phyloP scores from a whole-genome alignment of 1,140 invertebrate species.

The Drosophila pseudoananassae region DNA sequence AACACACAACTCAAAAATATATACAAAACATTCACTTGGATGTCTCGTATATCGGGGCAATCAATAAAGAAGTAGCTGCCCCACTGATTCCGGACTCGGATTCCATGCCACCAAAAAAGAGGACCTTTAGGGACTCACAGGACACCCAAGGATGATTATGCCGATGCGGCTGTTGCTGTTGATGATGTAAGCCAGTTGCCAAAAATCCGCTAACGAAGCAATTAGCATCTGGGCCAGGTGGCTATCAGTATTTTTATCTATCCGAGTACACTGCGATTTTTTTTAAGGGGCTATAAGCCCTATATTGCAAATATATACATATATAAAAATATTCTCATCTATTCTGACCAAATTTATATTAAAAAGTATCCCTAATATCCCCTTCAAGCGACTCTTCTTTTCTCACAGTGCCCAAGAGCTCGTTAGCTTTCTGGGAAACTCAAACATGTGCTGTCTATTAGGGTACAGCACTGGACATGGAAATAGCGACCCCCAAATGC shows the following conservation, averaged over 20 bases:
- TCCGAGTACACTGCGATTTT: slow-evolving; percentile 4
- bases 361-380: background rate
- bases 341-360: no score
- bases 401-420: background rate
- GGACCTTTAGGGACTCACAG: slow-evolving; percentile 1
- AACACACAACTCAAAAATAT: slow-evolving; percentile 31
- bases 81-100: slow-evolving; percentile 39
- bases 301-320: no score
- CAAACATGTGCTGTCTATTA: slow-evolving; percentile 4
- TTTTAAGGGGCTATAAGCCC: background rate
- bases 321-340: no score
- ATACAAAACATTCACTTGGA: slow-evolving; percentile 3
- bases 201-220: slow-evolving; percentile 72
- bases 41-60: slow-evolving; percentile 35
- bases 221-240: slow-evolving; percentile 55
- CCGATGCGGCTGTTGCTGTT: background rate
- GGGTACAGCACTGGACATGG: slow-evolving; percentile 7
- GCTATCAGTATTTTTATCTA: no score
- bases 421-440: background rate
- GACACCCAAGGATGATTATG: background rate
- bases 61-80: slow-evolving; percentile 61
- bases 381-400: background rate
- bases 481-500: slow-evolving; percentile 5
- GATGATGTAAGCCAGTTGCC: slow-evolving; percentile 31
- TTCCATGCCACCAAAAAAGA: background rate